Conservation (phyloP, 2,888 invertebrate species). For the Pelosia muscerda region DNA sequence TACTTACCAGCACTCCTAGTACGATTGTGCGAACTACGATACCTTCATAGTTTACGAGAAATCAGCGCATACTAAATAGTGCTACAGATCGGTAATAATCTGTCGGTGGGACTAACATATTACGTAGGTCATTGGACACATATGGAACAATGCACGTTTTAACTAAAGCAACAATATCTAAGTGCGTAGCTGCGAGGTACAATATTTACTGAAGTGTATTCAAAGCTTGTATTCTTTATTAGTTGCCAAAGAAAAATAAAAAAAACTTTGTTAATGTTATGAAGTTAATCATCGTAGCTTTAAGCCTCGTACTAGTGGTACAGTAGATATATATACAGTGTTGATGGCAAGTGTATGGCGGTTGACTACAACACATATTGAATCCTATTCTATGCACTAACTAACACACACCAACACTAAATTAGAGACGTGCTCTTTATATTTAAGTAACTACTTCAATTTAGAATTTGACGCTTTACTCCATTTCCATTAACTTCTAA, state of each 20-base stretch:
- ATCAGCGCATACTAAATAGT: not conserved
- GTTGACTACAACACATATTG: not conserved
- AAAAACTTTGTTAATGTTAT: no score
- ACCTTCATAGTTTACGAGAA: not conserved
- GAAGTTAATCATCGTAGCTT: no score
- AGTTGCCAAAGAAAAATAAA: no score
- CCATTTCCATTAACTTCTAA: not conserved
- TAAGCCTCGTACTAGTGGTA: not conserved
- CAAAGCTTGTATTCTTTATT: not conserved
- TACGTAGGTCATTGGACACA: not conserved
- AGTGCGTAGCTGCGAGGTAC: not conserved
- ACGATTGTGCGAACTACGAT: constrained; percentile 2
- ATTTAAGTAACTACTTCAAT: not conserved
- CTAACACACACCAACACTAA: not conserved
- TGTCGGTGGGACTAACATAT: not conserved
- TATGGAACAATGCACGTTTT: not conserved
- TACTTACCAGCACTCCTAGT: not conserved
- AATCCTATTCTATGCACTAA: not conserved
- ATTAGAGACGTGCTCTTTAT: constrained; percentile 3
- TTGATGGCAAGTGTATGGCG: not conserved
- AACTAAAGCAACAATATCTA: not conserved
- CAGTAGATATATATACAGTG: not conserved
- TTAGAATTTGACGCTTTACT: constrained; percentile 12
- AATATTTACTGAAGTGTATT: not conserved
- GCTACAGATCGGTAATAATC: not conserved